These are phyloP conservation scores for Darevskia nairensis DNA, from an alignment of 2,797 vertebrate genomes.

Conservation along the genomic window DNA sequence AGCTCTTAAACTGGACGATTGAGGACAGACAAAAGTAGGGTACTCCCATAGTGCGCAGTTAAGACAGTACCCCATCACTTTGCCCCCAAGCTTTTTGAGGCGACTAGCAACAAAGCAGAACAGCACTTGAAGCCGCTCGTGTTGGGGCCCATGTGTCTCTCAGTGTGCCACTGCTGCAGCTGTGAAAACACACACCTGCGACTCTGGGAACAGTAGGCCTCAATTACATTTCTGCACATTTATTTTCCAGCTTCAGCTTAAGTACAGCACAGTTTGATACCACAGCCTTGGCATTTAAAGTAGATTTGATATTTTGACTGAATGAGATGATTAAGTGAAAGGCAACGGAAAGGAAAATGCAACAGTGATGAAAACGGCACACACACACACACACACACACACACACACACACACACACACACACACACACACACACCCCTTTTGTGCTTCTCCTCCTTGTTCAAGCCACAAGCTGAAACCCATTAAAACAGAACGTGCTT, in stretches of 20 bases:
- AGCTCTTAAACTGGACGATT: too few species aligned
- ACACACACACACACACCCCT: not conserved
- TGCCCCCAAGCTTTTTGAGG: not conserved
- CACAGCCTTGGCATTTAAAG: slow-evolving; percentile 27
- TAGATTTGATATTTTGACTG: slow-evolving; percentile 22
- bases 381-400: too few species aligned
- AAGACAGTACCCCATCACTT: not conserved
- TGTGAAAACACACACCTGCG: slow-evolving; percentile 20
- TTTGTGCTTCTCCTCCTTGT: slow-evolving; percentile 20
- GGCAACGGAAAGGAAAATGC: not conserved
- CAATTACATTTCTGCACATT: slow-evolving; percentile 13
- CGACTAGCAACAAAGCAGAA: not conserved
- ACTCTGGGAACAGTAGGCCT: not conserved
- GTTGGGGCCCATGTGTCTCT: not conserved
- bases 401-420: too few species aligned
- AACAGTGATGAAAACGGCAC: not conserved
- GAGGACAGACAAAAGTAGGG: too few species aligned
- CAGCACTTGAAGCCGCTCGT: not conserved
- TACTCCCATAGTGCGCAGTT: too few species aligned
- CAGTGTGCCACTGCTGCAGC: not conserved
- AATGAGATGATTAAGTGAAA: slow-evolving; percentile 1
- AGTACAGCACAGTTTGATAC: slow-evolving; percentile 22
- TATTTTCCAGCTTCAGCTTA: not conserved
- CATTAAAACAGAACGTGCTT: not conserved
- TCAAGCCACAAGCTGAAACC: slow-evolving; percentile 17